A percentile compares a stretch with the other conserved stretches of the same genome.
These are phyloP conservation scores for Rhinopithecus roxellana DNA, from an alignment of 2,113 vertebrate genomes.

Conservation along the genomic window DNA sequence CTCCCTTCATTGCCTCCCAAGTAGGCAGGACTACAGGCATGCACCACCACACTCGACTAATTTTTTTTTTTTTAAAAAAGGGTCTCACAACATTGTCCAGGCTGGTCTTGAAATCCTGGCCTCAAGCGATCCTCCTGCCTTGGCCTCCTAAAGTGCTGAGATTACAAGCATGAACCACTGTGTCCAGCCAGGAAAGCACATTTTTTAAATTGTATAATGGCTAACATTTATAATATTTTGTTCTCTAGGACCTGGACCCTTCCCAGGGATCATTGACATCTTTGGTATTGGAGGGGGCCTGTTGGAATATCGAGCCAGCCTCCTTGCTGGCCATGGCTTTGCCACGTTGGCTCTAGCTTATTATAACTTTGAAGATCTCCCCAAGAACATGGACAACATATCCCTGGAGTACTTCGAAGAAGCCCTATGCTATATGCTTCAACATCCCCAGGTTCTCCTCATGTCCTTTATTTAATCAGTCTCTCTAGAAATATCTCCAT, in stretches of 20 bases:
- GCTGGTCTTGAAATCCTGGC: too few relatives aligned
- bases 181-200: background rate
- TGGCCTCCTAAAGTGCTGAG: too few relatives aligned
- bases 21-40: too few relatives aligned
- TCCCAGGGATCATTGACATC: constrained; percentile 90
- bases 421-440: constrained; percentile 86
- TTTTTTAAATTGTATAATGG: background rate
- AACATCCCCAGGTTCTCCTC: constrained; percentile 81
- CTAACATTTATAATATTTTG: background rate
- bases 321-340: constrained; percentile 89
- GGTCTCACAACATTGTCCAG: too few relatives aligned
- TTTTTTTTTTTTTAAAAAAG: too few relatives aligned
- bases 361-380: constrained; percentile 87
- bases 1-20: too few relatives aligned
- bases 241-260: constrained; percentile 85
- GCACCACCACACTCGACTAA: too few relatives aligned
- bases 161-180: too few relatives aligned
- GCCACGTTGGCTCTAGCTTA: constrained; percentile 89
- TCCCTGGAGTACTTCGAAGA: constrained; percentile 93
- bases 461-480: background rate
- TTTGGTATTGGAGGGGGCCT: constrained; percentile 85
- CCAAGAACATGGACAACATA: constrained; percentile 77
- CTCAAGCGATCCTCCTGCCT: too few relatives aligned
- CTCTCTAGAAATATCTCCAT: background rate
- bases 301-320: constrained; percentile 87